Conservation (phyloP, 2,113 vertebrate genomes). For the Morone saxatilis region DNA sequence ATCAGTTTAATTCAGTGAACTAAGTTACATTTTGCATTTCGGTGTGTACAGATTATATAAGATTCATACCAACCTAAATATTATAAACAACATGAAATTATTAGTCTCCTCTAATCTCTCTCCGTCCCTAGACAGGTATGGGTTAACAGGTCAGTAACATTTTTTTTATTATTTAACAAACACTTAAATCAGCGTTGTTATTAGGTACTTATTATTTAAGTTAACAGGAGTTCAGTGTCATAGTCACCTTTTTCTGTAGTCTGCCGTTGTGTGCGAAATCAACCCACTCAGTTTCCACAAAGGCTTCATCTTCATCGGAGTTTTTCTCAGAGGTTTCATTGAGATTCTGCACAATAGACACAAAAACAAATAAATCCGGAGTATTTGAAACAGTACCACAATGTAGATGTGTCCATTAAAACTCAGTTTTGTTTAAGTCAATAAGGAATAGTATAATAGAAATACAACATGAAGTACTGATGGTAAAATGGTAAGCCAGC, state of each 20-base stretch:
- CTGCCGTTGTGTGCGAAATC: slow-evolving; percentile 72
- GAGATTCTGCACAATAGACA: slow-evolving; percentile 64
- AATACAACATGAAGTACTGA: neutral
- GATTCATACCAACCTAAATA: too few species aligned
- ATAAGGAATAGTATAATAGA: too few species aligned
- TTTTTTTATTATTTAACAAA: neutral
- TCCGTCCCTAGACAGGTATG: too few species aligned
- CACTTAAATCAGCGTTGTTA: neutral
- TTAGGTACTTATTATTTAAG: neutral
- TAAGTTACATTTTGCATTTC: neutral
- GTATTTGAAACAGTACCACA: neutral
- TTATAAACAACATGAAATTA: too few species aligned
- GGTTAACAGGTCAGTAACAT: too few species aligned
- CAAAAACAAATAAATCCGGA: neutral
- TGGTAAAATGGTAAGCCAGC: neutral
- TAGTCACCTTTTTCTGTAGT: slow-evolving; percentile 78
- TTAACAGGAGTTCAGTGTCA: neutral
- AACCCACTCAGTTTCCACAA: slow-evolving; percentile 77
- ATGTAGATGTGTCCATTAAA: neutral
- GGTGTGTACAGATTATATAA: too few species aligned
- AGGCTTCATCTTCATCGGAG: slow-evolving; percentile 65
- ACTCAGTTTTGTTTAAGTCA: neutral
- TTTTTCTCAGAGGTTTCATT: slow-evolving; percentile 62
- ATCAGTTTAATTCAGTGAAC: neutral
- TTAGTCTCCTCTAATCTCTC: too few species aligned